Base-by-base conservation (phyloP, 2,797 vertebrate genomes). In the Catamblyrhynchus diadema region DNA sequence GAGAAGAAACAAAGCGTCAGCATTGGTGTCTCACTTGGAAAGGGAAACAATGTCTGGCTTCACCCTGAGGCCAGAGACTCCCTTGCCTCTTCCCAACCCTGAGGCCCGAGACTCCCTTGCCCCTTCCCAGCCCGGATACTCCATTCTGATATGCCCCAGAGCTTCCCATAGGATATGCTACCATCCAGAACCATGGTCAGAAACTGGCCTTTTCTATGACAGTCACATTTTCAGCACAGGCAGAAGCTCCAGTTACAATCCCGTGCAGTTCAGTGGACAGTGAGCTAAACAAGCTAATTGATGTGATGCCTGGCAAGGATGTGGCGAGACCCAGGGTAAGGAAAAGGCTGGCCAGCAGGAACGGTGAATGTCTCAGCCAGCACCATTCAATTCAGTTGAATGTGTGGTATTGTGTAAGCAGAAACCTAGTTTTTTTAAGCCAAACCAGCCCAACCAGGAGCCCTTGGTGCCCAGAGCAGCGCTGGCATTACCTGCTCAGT, bases 401-500 rank as follows among this genome's bases (percentile, higher is more conserved):
- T 4, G 5, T 12, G n/a, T 71, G 37, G 8, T 28, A 24, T 20
- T 4, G 1, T 25, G 9, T 54, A 53, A 67, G 67, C 13, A 13
- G 44, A 51, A 70, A 15, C 10, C 16, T 4, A 1, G 1, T 1
- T 8, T 21, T 14, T 62, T 41, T 2, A 59, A 85, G 64, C 11
- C 17, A 50, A 54, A 9, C 24, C 28, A 37, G 65, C 20, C 14
- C 5, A 45, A 1, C 2, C 41, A n/a, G 6, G n/a, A 57, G 47
- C 47, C 33, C 42, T 7, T 14, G 57, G 24, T 47, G 53, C 23
- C 9, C 14, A 4, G 42, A 57, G 56, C 65, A 71, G 60, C 4
- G 2, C 30, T 41, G 65, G 62, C 41, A 6, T 92, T 92, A 99
- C 99, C 99, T 99, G 99, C 74, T 99, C 99, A 14, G 98, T 98